A percentile compares a stretch with the other conserved stretches of the same genome.
Conservation (phyloP, 2,888 invertebrate genomes). For the Scelioninae gen. 2 region DNA sequence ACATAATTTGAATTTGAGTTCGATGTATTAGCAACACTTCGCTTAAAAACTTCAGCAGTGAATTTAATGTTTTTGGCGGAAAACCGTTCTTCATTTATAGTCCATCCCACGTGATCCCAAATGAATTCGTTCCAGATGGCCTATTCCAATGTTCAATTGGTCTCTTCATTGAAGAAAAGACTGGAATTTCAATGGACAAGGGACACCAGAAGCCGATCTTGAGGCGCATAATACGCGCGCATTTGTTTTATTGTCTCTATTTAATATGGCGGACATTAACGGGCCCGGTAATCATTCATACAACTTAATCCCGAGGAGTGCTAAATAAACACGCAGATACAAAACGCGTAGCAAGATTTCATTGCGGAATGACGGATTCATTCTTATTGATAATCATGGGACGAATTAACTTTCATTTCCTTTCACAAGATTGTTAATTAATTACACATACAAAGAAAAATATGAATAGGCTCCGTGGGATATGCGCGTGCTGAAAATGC, state of each 20-base stretch:
- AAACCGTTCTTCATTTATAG: slow-evolving; percentile 34
- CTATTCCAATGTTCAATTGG: slow-evolving; percentile 45
- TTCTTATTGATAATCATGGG: slow-evolving; percentile 24
- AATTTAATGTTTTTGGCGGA: slow-evolving; percentile 16
- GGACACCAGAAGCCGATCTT: slow-evolving; percentile 34
- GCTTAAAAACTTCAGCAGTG: not conserved
- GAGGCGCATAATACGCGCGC: slow-evolving; percentile 13
- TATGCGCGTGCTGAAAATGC: not conserved
- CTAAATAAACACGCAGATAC: slow-evolving; percentile 31
- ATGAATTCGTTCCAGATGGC: slow-evolving; percentile 47
- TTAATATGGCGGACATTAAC: slow-evolving; percentile 19
- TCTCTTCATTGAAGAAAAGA: slow-evolving; percentile 21
- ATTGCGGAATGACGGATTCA: not conserved
- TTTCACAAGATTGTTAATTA: slow-evolving; percentile 30
- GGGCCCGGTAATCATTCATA: slow-evolving; percentile 35
- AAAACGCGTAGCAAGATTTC: slow-evolving; percentile 8
- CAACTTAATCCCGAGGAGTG: slow-evolving; percentile 32
- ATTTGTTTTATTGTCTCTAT: slow-evolving; percentile 34
- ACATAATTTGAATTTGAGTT: too few relatives aligned
- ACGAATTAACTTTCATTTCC: slow-evolving; percentile 25
- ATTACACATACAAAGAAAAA: slow-evolving; percentile 14
- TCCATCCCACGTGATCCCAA: slow-evolving; percentile 10
- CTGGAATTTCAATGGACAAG: slow-evolving; percentile 39
- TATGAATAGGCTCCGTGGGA: slow-evolving; percentile 9
- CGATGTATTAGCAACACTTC: too few relatives aligned